Evolutionary conservation across 2,888 invertebrate genomes (phyloP).

Genomic region (Morpho achilles): DNA sequence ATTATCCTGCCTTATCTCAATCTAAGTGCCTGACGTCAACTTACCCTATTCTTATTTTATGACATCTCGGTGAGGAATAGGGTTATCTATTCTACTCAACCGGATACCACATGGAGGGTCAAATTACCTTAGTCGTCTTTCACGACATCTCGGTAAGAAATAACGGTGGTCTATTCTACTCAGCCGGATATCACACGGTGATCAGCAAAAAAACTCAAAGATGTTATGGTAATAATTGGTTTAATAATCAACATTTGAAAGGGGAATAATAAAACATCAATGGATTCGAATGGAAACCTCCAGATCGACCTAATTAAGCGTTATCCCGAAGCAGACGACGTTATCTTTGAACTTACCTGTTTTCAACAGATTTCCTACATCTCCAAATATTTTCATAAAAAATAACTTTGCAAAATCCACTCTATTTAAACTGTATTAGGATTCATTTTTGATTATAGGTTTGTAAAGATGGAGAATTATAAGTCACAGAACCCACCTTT

Average conservation of each 20-base stretch:
- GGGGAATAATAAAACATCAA: slow-evolving; percentile 33
- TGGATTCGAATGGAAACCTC: slow-evolving; percentile 36
- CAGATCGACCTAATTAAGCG: slow-evolving; percentile 66
- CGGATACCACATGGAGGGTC: too few relatives aligned
- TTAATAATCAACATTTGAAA: slow-evolving; percentile 12
- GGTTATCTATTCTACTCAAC: too few relatives aligned
- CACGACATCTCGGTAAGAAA: too few relatives aligned
- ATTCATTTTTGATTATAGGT: slow-evolving; percentile 25
- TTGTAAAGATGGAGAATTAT: slow-evolving; percentile 43
- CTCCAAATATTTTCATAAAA: slow-evolving; percentile 38
- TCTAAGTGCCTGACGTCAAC: too few relatives aligned
- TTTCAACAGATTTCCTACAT: slow-evolving; percentile 45
- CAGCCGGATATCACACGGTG: too few relatives aligned
- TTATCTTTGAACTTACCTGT: slow-evolving; percentile 76
- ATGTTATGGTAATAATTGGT: neutral
- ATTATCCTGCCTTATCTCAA: too few relatives aligned
- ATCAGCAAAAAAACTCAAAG: too few relatives aligned
- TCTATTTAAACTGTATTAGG: slow-evolving; percentile 20
- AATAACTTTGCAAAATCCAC: slow-evolving; percentile 30
- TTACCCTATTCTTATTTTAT: too few relatives aligned
- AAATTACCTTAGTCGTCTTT: too few relatives aligned
- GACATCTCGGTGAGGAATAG: too few relatives aligned
- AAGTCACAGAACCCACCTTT: slow-evolving; percentile 53
- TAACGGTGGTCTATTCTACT: too few relatives aligned
- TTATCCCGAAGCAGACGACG: slow-evolving; percentile 55